A percentile compares a stretch with the other conserved stretches of the same genome.
These are phyloP conservation scores for Harpalus rufipes DNA, from an alignment of 2,888 invertebrate genomes.

Conservation along the genomic window DNA sequence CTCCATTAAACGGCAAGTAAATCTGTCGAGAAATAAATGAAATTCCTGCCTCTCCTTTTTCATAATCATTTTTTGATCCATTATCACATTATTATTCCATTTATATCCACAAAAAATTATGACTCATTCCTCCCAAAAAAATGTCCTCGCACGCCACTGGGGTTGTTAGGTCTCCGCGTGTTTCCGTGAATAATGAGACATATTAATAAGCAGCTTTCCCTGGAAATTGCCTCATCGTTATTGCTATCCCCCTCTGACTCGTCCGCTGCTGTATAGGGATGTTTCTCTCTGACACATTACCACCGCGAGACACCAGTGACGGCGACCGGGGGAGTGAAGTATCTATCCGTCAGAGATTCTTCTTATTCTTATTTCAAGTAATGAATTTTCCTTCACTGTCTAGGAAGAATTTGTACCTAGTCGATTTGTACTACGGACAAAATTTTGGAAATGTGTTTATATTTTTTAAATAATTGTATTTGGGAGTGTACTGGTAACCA, in stretches of 20 bases:
- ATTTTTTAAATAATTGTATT: too few relatives aligned
- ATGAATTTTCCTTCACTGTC: constrained; percentile 48
- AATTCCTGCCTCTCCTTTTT: too few relatives aligned
- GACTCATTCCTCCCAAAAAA: background rate
- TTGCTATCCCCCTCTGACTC: constrained; percentile 5
- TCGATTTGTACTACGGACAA: too few relatives aligned
- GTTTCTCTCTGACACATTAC: background rate
- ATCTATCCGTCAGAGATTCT: constrained; percentile 60
- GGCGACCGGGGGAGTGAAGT: background rate
- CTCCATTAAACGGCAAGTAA: too few relatives aligned
- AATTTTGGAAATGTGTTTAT: too few relatives aligned
- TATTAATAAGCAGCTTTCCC: constrained; percentile 65
- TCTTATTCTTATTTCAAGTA: constrained; percentile 64
- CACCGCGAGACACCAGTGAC: background rate
- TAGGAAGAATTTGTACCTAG: too few relatives aligned
- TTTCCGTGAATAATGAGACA: constrained; percentile 64
- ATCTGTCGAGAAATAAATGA: too few relatives aligned
- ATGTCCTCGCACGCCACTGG: background rate
- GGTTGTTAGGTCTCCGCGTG: background rate
- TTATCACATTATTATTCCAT: too few relatives aligned
- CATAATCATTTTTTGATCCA: too few relatives aligned
- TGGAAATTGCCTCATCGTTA: constrained; percentile 58
- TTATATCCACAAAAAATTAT: background rate
- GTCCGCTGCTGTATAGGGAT: background rate
- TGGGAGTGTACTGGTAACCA: too few relatives aligned